Evolutionary conservation across 2,888 invertebrate species (phyloP).

Genomic region (Tryphoninae sp.): DNA sequence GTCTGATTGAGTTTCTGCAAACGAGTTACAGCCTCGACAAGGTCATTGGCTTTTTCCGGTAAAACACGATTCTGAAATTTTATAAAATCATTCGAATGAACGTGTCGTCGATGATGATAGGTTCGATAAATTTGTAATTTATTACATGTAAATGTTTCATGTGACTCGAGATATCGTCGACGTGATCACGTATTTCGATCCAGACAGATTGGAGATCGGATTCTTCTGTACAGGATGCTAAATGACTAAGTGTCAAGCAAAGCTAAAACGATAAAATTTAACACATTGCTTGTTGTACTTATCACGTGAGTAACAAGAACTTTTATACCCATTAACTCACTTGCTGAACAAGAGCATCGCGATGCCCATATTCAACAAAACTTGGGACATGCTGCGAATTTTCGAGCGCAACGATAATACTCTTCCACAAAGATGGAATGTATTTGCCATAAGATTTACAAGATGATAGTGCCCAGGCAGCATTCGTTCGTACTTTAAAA

Average conservation of each 20-base stretch:
- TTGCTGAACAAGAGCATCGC: slow-evolving; percentile 93
- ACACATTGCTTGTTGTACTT: slow-evolving; percentile 25
- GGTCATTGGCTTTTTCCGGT: slow-evolving; percentile 77
- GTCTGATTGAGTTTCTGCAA: slow-evolving; percentile 71
- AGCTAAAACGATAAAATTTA: slow-evolving; percentile 82
- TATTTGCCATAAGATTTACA: slow-evolving; percentile 85
- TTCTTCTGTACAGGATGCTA: slow-evolving; percentile 81
- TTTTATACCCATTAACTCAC: slow-evolving; percentile 78
- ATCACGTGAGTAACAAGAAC: slow-evolving; percentile 18
- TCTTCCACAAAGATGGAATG: slow-evolving; percentile 86
- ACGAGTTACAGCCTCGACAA: slow-evolving; percentile 74
- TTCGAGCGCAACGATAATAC: slow-evolving; percentile 88
- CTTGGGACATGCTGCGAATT: slow-evolving; percentile 90
- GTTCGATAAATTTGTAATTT: slow-evolving; percentile 21
- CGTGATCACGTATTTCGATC: slow-evolving; percentile 74
- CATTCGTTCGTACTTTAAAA: slow-evolving; percentile 95
- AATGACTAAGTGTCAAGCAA: slow-evolving; percentile 88
- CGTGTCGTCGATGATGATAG: neutral
- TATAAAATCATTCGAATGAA: too few relatives aligned
- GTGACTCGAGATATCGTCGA: slow-evolving; percentile 73
- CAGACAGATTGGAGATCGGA: slow-evolving; percentile 75
- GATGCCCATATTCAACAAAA: slow-evolving; percentile 92
- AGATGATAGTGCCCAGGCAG: slow-evolving; percentile 88
- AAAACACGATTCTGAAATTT: slow-evolving; percentile 74
- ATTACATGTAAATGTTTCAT: slow-evolving; percentile 77